Base-by-base conservation (phyloP, 2,888 invertebrate species). In the Chymomyza caudatula region DNA sequence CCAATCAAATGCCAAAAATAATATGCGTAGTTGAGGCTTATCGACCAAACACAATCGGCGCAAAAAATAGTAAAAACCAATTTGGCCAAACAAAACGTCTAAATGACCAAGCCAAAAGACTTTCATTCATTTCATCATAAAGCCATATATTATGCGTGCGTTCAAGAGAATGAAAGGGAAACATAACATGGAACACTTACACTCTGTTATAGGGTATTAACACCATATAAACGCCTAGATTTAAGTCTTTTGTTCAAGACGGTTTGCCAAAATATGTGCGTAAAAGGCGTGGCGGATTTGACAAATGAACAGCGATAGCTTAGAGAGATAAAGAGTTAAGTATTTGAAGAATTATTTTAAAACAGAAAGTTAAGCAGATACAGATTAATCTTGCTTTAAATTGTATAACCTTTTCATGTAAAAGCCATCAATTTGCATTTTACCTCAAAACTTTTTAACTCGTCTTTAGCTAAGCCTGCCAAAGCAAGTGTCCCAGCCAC, bases 11-110 rank as follows among this genome's bases (percentile, higher is more conserved):
- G 13, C 25, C 25, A 25, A 3, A 53, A 53, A 53, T 25, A 25
- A 53, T 37, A 6, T 42, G 55, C 42, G 55, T 55, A 15, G 53
- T 11, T 20, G 17, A 4, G 22, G 51, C 19, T 47, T 37, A 37
- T 37, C 29, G 29, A 11, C 2, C 4, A 47, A 59, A 52, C 65
- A 17, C 68, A 68, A 63, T 66, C 65, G 76, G 68, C 73, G 47
- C 29, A 37, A 37, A 37, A 37, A 1, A 0, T 6, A 25, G 6
- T 6, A 60, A 43, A 60, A 59, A 66, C 62, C 63, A 66, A 68
- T 68, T 74, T 68, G 65, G 72, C 49, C 63, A 68, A 67, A 60
- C 72, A 65, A 74, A 72, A 71, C 61, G 65, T 60, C 63, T 56
- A 29, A 65, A 73, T 54, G 47, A 19, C 58, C 22, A 17, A 60